These are phyloP conservation scores for Cephalopterus ornatus DNA, from an alignment of 2,113 vertebrate genomes.

Conservation along the genomic window DNA sequence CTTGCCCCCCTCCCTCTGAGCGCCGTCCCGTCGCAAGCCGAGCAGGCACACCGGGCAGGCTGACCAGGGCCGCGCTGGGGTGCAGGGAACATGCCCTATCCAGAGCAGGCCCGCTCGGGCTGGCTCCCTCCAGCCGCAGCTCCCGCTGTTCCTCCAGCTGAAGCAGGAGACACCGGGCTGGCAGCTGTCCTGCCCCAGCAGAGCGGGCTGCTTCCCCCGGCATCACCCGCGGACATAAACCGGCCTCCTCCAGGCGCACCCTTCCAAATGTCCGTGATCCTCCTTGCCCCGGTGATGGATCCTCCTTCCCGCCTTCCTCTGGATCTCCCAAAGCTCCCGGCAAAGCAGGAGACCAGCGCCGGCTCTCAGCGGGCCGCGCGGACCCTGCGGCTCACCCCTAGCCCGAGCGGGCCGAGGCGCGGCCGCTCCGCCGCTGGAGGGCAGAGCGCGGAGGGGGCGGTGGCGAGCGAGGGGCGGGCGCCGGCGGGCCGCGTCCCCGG, in stretches of 20 bases:
- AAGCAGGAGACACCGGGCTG: accelerated
- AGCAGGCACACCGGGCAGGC: accelerated
- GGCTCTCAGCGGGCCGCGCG: accelerated
- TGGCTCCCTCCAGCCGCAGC: neutral
- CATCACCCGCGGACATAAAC: neutral
- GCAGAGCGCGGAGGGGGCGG: conserved; percentile 5
- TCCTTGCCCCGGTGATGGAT: neutral
- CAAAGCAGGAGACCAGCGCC: accelerated
- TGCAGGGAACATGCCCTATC: accelerated
- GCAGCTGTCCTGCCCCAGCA: neutral
- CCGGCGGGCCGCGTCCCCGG: neutral
- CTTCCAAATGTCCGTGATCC: neutral
- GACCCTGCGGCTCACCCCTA: accelerated
- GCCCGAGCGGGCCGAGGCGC: neutral
- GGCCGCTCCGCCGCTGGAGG: neutral
- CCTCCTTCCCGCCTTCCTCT: neutral
- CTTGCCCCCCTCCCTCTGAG: neutral
- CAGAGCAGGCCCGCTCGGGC: neutral
- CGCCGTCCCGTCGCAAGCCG: neutral
- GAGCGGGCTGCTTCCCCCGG: neutral
- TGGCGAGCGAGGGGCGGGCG: neutral
- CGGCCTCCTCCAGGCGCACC: neutral
- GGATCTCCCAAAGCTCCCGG: neutral
- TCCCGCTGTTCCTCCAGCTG: neutral
- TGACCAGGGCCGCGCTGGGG: accelerated